Evolutionary conservation across 2,888 invertebrate genomes (phyloP), one percentile per base, ranked within the genome.

Genomic region (Polyommatus icarus): DNA sequence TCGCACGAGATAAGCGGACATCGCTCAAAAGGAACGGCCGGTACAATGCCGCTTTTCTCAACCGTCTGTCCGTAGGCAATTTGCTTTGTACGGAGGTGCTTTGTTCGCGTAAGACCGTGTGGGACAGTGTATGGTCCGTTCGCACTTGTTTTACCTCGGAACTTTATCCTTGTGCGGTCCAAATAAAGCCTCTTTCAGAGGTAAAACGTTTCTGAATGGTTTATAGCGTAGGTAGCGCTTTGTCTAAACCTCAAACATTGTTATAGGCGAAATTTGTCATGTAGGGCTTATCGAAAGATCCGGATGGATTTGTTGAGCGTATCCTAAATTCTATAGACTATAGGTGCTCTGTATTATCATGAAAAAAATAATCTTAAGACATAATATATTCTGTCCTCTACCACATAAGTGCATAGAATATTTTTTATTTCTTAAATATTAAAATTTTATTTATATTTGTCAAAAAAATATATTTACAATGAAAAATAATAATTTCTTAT

Each of bases 31-130:
- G 88, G 86, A 87, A 85, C 85, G 85, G 83, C 86, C 85, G 84
- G 85, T 86, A 88, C 88, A 89, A 87, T 87, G 82, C 84, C 80
- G 86, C 85, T 84, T 87, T 85, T 84, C 88, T 85, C 84, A 81
- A 84, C 85, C 84, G 83, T 83, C 82, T 86, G 80, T 81, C 84
- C 85, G 79, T 82, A 85, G 86, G 84, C 87, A 85, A 88, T 87
- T 86, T 86, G 85, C 87, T 90, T 90, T 90, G 89, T 89, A 86
- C 85, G 86, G 85, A 85, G 86, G 85, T 87, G 85, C 84, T 85
- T 85, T 84, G 84, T 84, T 82, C 85, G 83, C 81, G 77, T 54
- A 76, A 78, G 61, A 76, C 76, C 76, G 76, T 78, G 80, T 78
- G 54, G 54, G 54, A 54, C 54, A 54, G 54, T 54, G 15, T 54